Percentiles rank a stretch among this genome's conserved stretches.
phyloP scores from a whole-genome alignment of 2,888 invertebrate genomes.

The Epirrhoe tristata region DNA sequence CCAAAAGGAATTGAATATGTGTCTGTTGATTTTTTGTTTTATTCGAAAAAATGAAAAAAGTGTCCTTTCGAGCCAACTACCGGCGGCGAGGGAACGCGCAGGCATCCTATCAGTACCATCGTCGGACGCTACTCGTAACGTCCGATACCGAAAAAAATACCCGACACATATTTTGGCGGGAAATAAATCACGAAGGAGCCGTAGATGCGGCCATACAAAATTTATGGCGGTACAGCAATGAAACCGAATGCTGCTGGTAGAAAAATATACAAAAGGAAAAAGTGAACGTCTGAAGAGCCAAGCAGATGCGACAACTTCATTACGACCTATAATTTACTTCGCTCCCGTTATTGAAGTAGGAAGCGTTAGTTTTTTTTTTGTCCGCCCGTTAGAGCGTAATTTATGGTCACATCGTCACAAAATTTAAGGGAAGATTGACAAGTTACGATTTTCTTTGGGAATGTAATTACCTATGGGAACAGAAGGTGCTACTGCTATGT shows the following conservation, averaged over 20 bases:
- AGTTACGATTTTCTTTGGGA: conserved; percentile 44
- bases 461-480: conserved; percentile 19
- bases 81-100: conserved; percentile 74
- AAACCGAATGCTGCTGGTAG: conserved; percentile 46
- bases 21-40: conserved; percentile 69
- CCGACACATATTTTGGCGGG: conserved; percentile 82
- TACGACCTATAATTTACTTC: conserved; percentile 77
- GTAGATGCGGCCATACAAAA: conserved; percentile 79
- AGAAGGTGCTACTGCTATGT: not conserved
- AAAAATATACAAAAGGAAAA: conserved; percentile 49
- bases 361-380: conserved; percentile 72
- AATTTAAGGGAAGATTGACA: conserved; percentile 62
- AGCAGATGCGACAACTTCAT: conserved; percentile 81
- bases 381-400: conserved; percentile 72
- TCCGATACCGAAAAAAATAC: conserved; percentile 75
- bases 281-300: conserved; percentile 54
- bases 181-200: conserved; percentile 77
- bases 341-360: conserved; percentile 82
- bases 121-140: conserved; percentile 81
- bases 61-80: conserved; percentile 76
- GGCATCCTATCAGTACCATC: conserved; percentile 80
- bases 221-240: conserved; percentile 75
- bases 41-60: conserved; percentile 60
- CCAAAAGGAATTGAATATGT: conserved; percentile 55
- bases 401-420: conserved; percentile 72